These are phyloP conservation scores for Brachyistius frenatus DNA, from an alignment of 2,113 vertebrate genomes.

Conservation along the genomic window DNA sequence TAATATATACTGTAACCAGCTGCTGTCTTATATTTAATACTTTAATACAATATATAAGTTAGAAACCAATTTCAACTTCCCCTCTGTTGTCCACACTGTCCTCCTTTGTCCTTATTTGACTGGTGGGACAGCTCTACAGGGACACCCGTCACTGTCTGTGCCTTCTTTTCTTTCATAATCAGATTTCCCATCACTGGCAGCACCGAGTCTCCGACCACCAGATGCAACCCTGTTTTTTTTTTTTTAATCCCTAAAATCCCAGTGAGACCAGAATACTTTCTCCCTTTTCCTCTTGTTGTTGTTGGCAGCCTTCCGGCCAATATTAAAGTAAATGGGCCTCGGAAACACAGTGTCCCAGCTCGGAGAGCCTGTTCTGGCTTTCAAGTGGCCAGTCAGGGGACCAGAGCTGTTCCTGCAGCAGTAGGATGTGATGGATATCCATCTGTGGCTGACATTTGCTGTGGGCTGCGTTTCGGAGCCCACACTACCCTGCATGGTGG, in stretches of 20 bases:
- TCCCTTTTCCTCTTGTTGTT: slow-evolving; percentile 60
- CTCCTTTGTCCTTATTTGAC: slow-evolving; percentile 5
- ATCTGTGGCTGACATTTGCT: slow-evolving; percentile 37
- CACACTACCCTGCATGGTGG: neutral
- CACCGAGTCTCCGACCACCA: slow-evolving; percentile 45
- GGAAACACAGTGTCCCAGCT: slow-evolving; percentile 58
- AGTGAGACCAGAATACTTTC: slow-evolving; percentile 51
- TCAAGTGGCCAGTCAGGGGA: slow-evolving; percentile 53
- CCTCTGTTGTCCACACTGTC: neutral
- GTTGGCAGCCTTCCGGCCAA: slow-evolving; percentile 64
- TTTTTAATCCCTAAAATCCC: slow-evolving; percentile 43
- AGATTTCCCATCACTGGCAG: slow-evolving; percentile 65
- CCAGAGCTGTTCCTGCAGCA: slow-evolving; percentile 20
- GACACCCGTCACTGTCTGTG: slow-evolving; percentile 16
- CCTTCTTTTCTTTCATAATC: slow-evolving; percentile 61
- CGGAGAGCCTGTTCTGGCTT: slow-evolving; percentile 47
- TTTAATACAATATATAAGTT: too few species aligned
- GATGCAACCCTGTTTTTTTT: slow-evolving; percentile 30
- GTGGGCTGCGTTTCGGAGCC: slow-evolving; percentile 26
- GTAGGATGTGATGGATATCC: slow-evolving; percentile 48
- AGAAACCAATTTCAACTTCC: neutral
- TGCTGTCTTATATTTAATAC: too few species aligned
- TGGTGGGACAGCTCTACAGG: slow-evolving; percentile 2
- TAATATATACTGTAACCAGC: too few species aligned
- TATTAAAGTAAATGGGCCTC: slow-evolving; percentile 60